phyloP scores from a whole-genome alignment of 2,888 invertebrate genomes.

The Drosophila meridiana region DNA sequence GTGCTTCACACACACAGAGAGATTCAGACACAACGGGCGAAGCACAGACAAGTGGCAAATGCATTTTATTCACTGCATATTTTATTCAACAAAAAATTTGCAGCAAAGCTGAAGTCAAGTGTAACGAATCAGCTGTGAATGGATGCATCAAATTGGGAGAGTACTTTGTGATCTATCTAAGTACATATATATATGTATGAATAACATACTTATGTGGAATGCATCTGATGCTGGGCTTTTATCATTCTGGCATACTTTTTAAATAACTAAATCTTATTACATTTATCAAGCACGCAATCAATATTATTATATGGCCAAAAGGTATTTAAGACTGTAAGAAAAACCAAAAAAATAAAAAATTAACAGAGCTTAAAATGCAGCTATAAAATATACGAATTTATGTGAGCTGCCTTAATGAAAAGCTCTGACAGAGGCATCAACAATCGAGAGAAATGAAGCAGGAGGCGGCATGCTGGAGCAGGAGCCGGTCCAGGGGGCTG shows the following conservation, averaged over 20 bases:
- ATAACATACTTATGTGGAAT: not conserved
- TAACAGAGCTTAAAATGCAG: constrained; percentile 57
- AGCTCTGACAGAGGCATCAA: constrained; percentile 32
- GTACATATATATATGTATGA: not conserved
- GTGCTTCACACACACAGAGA: constrained; percentile 17
- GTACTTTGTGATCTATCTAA: not conserved
- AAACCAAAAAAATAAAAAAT: constrained; percentile 27
- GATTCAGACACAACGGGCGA: not conserved
- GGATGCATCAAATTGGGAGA: constrained; percentile 20
- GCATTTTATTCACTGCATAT: constrained; percentile 74
- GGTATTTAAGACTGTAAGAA: constrained; percentile 44
- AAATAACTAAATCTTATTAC: constrained; percentile 8
- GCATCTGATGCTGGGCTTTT: not conserved
- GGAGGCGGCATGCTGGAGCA: not conserved
- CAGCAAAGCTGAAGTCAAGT: constrained; percentile 61
- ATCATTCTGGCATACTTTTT: constrained; percentile 6
- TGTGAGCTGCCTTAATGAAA: constrained; percentile 69
- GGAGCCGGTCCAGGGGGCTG: not conserved
- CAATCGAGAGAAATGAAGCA: constrained; percentile 16
- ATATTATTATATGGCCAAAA: constrained; percentile 6
- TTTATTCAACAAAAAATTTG: constrained; percentile 38
- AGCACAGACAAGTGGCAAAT: constrained; percentile 60
- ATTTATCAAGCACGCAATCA: constrained; percentile 10
- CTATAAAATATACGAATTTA: constrained; percentile 69
- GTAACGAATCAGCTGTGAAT: constrained; percentile 30